Percentiles rank a stretch among this genome's conserved stretches.
phyloP scores from a whole-genome alignment of 37 sponge, comb jelly and placozoan species.

The Hormiphora californensis region DNA sequence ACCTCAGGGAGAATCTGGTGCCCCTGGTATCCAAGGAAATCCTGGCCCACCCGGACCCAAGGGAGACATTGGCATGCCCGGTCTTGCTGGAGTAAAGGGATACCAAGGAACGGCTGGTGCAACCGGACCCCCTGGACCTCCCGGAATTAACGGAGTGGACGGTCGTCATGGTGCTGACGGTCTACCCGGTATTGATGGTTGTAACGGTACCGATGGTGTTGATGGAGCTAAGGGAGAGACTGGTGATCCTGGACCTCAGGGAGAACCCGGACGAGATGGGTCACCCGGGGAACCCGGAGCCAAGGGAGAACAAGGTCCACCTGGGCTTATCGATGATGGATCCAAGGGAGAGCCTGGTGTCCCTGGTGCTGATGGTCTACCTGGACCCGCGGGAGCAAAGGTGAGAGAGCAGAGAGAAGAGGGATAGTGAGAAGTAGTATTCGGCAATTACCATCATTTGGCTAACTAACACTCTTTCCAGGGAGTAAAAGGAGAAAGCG shows the following conservation, averaged over 20 bases:
- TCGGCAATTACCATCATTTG: no score
- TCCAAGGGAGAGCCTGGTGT: constrained; percentile 41
- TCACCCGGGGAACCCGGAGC: no score
- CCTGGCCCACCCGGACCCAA: not conserved
- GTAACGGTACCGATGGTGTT: not conserved
- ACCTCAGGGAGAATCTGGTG: not conserved
- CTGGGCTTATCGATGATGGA: no score
- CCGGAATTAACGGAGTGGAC: not conserved
- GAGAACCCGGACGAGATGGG: no score
- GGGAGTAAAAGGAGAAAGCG: not conserved
- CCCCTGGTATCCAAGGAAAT: not conserved
- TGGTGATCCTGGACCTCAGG: not conserved
- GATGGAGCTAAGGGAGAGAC: not conserved
- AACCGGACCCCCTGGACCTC: not conserved
- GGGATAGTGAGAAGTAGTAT: no score
- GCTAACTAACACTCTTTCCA: no score
- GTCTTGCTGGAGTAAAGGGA: constrained; percentile 25
- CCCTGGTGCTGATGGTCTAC: not conserved
- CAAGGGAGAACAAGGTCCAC: no score
- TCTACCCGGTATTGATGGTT: constrained; percentile 13
- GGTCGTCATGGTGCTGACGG: constrained; percentile 16
- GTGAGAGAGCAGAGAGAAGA: no score
- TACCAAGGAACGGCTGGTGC: not conserved
- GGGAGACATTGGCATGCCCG: not conserved
- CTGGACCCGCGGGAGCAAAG: not conserved